phyloP scores from a whole-genome alignment of 1,140 invertebrate species.

The Coelopa frigida region DNA sequence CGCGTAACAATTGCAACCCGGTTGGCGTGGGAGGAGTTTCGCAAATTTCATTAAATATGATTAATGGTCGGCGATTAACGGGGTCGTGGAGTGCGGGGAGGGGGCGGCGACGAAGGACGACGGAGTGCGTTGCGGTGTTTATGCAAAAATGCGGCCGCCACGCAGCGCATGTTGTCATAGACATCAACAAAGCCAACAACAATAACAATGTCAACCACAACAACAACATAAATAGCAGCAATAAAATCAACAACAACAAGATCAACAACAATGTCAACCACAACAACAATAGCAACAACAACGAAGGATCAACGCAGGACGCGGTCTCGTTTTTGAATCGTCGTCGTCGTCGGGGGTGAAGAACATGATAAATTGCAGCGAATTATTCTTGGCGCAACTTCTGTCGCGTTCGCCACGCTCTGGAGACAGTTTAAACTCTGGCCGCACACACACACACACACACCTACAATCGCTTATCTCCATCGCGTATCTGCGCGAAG shows the following conservation, averaged over 20 bases:
- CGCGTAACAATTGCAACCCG: constrained; percentile 21
- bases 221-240: neutral
- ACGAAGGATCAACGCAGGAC: too few species aligned
- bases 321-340: too few species aligned
- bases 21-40: too few species aligned
- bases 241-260: too few species aligned
- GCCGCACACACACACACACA: neutral
- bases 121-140: constrained; percentile 17
- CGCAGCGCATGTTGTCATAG: neutral
- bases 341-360: neutral
- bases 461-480: too few species aligned
- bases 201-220: neutral
- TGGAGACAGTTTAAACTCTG: constrained; percentile 1
- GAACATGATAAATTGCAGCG: constrained; percentile 42
- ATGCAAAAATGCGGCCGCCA: constrained; percentile 30
- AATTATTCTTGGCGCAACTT: constrained; percentile 33
- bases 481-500: constrained; percentile 36
- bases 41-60: constrained; percentile 45
- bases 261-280: too few species aligned
- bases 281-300: too few species aligned
- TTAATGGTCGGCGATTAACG: constrained; percentile 41
- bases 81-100: constrained; percentile 1
- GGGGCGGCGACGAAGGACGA: neutral
- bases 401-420: neutral
- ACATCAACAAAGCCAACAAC: neutral